Evolutionary conservation across 1,140 invertebrate genomes (phyloP).

Genomic region (Pteromalus puparum): DNA sequence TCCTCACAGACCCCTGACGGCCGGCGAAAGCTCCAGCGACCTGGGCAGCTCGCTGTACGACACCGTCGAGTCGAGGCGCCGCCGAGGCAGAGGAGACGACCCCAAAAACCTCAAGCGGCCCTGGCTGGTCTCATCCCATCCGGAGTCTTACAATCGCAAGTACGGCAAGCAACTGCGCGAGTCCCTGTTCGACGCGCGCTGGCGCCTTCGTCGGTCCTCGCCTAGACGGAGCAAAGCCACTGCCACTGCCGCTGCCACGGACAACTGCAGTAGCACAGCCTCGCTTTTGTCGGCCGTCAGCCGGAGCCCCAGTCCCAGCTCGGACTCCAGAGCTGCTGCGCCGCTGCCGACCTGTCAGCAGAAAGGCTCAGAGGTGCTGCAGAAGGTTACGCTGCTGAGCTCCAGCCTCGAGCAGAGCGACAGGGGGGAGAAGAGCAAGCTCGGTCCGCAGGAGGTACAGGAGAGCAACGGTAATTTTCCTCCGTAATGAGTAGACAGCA

Average conservation of each 20-base stretch:
- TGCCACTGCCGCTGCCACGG: neutral
- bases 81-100: neutral
- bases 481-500: neutral
- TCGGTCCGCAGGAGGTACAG: neutral
- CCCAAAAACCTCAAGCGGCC: neutral
- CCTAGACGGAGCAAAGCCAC: neutral
- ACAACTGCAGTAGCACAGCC: neutral
- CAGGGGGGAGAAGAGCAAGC: neutral
- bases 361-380: constrained; percentile 2
- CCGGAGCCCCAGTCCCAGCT: neutral
- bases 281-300: neutral
- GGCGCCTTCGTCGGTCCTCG: neutral
- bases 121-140: neutral
- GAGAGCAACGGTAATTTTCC: neutral
- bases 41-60: constrained; percentile 3
- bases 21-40: constrained; percentile 31
- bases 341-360: neutral
- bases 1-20: neutral
- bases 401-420: neutral
- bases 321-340: neutral
- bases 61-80: too few species aligned
- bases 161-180: neutral
- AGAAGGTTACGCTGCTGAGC: constrained; percentile 19
- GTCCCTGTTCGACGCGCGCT: neutral
- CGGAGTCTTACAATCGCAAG: constrained; percentile 7